phyloP scores from a whole-genome alignment of 2,888 invertebrate species.

The Drosophila nigricruria region DNA sequence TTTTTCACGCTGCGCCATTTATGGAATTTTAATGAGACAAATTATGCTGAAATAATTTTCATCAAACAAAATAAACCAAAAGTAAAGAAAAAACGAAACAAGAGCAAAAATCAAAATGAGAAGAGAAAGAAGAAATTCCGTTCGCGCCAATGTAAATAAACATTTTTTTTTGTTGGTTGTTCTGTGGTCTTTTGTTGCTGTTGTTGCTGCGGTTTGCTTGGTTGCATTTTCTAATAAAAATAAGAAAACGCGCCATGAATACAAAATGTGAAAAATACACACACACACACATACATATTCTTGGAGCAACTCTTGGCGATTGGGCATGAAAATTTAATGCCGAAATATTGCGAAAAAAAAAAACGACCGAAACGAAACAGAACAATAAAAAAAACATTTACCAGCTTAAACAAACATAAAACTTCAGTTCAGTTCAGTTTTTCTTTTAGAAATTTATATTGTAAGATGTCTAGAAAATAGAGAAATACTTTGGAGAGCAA shows the following conservation, averaged over 20 bases:
- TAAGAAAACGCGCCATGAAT: slow-evolving; percentile 63
- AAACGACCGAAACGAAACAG: slow-evolving; percentile 5
- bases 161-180: slow-evolving; percentile 15
- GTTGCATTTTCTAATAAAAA: slow-evolving; percentile 63
- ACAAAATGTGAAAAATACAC: slow-evolving; percentile 45
- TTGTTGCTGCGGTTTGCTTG: slow-evolving; percentile 37
- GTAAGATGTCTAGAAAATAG: slow-evolving; percentile 2
- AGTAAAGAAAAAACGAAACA: slow-evolving; percentile 13
- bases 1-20: slow-evolving; percentile 34
- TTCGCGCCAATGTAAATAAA: slow-evolving; percentile 50
- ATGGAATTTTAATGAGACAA: slow-evolving; percentile 75
- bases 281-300: slow-evolving; percentile 5
- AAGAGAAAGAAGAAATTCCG: slow-evolving; percentile 31
- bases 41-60: slow-evolving; percentile 60
- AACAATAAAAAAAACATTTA: slow-evolving; percentile 38
- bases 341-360: slow-evolving; percentile 32
- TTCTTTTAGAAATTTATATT: background rate
- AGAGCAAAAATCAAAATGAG: slow-evolving; percentile 16
- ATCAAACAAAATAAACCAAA: slow-evolving; percentile 29
- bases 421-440: slow-evolving; percentile 24
- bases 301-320: slow-evolving; percentile 23
- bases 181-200: slow-evolving; percentile 10
- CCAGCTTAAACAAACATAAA: slow-evolving; percentile 19
- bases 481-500: slow-evolving; percentile 9
- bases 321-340: slow-evolving; percentile 48